These are phyloP conservation scores for Pachyseris speciosa DNA, from an alignment of 64 coral and sea anemone species.

Conservation along the genomic window DNA sequence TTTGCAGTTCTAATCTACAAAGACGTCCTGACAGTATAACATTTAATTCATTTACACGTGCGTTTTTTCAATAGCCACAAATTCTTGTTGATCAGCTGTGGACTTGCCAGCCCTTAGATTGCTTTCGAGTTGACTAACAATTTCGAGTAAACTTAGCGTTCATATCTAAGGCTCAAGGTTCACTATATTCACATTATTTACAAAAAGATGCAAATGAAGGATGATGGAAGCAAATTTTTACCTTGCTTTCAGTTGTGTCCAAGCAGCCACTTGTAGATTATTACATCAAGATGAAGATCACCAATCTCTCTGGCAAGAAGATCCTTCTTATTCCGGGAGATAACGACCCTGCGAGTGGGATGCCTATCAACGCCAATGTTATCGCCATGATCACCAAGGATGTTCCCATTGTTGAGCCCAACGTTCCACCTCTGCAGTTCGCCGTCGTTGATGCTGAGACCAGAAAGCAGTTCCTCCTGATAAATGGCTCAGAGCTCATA, in stretches of 20 bases:
- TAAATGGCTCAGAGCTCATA: conserved; percentile 56
- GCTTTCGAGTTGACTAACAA: too few species aligned
- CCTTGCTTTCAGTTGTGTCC: conserved; percentile 84
- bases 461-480: conserved; percentile 44
- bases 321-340: conserved; percentile 75
- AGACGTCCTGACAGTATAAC: too few species aligned
- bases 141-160: too few species aligned
- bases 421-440: conserved; percentile 56
- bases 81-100: too few species aligned
- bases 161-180: too few species aligned
- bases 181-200: too few species aligned
- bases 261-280: conserved; percentile 61
- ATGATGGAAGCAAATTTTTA: too few species aligned
- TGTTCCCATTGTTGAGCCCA: conserved; percentile 44
- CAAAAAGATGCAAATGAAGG: too few species aligned
- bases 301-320: conserved; percentile 62
- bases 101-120: too few species aligned
- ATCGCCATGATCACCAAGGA: conserved; percentile 88
- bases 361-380: conserved; percentile 44
- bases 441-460: conserved; percentile 61
- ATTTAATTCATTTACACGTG: too few species aligned
- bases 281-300: conserved; percentile 78
- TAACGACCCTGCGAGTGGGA: conserved; percentile 75
- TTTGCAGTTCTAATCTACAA: too few species aligned
- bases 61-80: too few species aligned